Percentiles rank a stretch among this genome's conserved stretches.
Evolutionary conservation across 2,113 vertebrate species (phyloP).

Genomic region (Passer domesticus): DNA sequence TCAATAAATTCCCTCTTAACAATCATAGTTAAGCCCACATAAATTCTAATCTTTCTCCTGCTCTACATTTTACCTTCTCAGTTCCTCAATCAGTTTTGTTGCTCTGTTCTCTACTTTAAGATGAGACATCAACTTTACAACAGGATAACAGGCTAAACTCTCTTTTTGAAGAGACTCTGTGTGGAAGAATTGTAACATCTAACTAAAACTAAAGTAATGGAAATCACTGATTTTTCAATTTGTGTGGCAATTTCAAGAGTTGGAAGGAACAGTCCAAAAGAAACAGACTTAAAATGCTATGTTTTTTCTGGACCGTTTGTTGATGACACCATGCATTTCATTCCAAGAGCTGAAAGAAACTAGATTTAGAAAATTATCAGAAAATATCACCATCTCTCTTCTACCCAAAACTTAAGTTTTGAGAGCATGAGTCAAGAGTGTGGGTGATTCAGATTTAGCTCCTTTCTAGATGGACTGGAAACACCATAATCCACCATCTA

Average conservation of each 20-base stretch:
- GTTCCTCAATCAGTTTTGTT: conserved; percentile 14
- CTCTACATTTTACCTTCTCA: conserved; percentile 14
- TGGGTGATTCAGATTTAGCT: neutral
- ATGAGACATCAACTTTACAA: conserved; percentile 21
- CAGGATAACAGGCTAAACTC: neutral
- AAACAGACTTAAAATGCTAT: neutral
- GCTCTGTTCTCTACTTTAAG: neutral
- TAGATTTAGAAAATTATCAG: neutral
- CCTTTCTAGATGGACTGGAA: neutral
- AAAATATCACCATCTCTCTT: neutral
- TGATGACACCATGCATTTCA: neutral
- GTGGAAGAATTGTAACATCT: neutral
- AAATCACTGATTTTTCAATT: neutral
- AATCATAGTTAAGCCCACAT: conserved; percentile 12
- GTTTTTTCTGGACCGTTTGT: neutral
- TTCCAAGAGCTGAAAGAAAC: neutral
- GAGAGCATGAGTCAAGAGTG: neutral
- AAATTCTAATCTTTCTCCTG: conserved; percentile 39
- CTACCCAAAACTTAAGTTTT: neutral
- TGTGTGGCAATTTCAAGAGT: neutral
- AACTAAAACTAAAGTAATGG: neutral
- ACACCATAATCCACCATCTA: neutral
- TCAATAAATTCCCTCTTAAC: conserved; percentile 65
- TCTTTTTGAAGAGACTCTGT: neutral
- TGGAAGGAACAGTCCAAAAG: neutral